Evolutionary conservation across 2,113 vertebrate genomes (phyloP), one percentile per base, ranked within the genome.

Genomic region (Glaucidium brasilianum): DNA sequence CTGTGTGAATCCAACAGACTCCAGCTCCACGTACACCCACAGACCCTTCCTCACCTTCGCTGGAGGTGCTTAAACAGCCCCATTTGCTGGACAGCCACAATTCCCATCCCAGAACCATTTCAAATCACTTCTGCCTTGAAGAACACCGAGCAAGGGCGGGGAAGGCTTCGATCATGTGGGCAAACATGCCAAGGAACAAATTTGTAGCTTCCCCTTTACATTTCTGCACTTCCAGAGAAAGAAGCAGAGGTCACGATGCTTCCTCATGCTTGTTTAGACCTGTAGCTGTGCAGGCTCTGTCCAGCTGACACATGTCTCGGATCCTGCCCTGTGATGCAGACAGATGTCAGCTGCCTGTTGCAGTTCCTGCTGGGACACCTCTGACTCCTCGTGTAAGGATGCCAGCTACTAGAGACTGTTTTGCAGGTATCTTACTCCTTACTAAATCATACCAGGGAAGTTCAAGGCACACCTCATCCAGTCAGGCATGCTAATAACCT

Each of bases 121-220:
- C 35, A 43, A 68, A 27, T 30, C 63, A 20, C 27, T 55, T 67
- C 55, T 56, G 56, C 15, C 12, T 41, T 17, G 41, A 50, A 18
- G 32, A 56, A 14, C 0, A 11, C 27, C 15, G 12, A 0, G 9
- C 1, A 74, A 86, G 11, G 34, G 25, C 6, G 23, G 1, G 1
- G 55, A 50, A 45, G 63, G 23, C 35, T 71, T 9, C 10, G 56
- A 39, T n/a, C 20, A 20, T 16, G 29, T 1, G 11, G 34, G 62
- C 47, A 69, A 69, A 69, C 25, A 32, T 0, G 1, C 26, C 39
- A 26, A 23, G 79, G 47, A 69, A 85, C 19, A 3, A 0, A 39
- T 34, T 29, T 53, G 59, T 6, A 52, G 56, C 35, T 45, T 37
- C 27, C 23, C 35, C 32, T 68, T 80, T 22, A 4, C 23, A 53